Percentiles rank a stretch among this genome's conserved stretches.
These are phyloP conservation scores for Prenolepis imparis DNA, from an alignment of 2,888 invertebrate species.

Conservation along the genomic window DNA sequence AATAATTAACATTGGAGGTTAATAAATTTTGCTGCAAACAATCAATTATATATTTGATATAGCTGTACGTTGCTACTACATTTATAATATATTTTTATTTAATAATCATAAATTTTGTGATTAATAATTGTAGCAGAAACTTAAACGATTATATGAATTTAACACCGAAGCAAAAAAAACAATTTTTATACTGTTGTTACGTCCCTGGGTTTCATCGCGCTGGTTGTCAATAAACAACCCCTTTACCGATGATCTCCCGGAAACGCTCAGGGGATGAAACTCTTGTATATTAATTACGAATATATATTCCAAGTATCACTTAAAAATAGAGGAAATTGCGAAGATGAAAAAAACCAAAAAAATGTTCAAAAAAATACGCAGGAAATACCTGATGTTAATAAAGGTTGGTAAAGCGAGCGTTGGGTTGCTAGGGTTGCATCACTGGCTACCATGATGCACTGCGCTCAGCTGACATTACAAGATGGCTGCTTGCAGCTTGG, in stretches of 20 bases:
- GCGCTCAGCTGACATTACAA: slow-evolving; percentile 80
- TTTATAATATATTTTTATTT: slow-evolving; percentile 9
- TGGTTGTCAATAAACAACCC: too few species aligned
- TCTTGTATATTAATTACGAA: too few species aligned
- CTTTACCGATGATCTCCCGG: too few species aligned
- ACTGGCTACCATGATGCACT: slow-evolving; percentile 82
- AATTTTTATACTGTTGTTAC: background rate
- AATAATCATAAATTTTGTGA: background rate
- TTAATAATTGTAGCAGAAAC: background rate
- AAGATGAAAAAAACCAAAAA: background rate
- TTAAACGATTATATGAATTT: background rate
- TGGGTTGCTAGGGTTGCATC: slow-evolving; percentile 76
- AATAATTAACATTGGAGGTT: background rate
- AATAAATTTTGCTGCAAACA: background rate
- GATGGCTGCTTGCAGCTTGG: slow-evolving; percentile 84
- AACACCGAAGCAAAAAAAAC: background rate
- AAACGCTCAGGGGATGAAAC: too few species aligned
- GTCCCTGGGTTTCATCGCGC: too few species aligned
- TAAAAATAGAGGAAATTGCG: background rate
- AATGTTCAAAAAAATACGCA: slow-evolving; percentile 10
- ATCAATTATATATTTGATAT: background rate
- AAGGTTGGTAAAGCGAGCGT: slow-evolving; percentile 68
- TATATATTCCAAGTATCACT: background rate
- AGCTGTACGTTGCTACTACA: background rate
- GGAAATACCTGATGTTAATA: slow-evolving; percentile 76